Conservation (phyloP, 2,113 vertebrate genomes). For the Nerophis lumbriciformis region DNA sequence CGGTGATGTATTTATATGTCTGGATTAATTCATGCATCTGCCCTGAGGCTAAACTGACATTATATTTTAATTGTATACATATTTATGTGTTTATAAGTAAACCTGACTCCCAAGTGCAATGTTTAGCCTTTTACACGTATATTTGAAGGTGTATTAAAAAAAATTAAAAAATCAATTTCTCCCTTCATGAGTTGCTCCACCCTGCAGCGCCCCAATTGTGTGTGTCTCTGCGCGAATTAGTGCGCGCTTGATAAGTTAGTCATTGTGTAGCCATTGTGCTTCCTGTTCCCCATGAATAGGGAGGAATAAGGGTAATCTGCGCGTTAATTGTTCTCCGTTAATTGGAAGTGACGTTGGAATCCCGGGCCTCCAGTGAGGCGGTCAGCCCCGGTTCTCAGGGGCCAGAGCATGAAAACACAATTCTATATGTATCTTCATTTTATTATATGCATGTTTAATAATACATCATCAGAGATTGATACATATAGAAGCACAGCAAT, state of each 20-base stretch:
- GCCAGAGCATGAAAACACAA: neutral
- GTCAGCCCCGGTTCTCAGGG: conserved; percentile 61
- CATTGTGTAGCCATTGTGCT: conserved; percentile 65
- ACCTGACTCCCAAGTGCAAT: too few species aligned
- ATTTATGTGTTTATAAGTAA: too few species aligned
- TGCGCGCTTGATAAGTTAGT: conserved; percentile 62
- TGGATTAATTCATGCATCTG: too few species aligned
- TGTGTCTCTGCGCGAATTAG: conserved; percentile 64
- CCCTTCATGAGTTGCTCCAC: conserved; percentile 17
- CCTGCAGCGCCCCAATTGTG: conserved; percentile 66
- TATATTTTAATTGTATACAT: too few species aligned
- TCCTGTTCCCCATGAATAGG: conserved; percentile 62
- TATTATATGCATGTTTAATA: too few species aligned
- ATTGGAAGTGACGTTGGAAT: conserved; percentile 93
- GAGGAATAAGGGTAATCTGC: conserved; percentile 73
- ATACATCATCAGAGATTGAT: too few species aligned
- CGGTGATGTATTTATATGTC: too few species aligned
- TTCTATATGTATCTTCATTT: too few species aligned
- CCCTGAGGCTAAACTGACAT: too few species aligned
- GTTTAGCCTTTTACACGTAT: too few species aligned
- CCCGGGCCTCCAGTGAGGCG: conserved; percentile 66
- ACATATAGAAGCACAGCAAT: too few species aligned
- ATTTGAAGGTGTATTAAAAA: neutral
- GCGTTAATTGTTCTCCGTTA: conserved; percentile 89
- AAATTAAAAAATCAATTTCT: neutral